Percentiles rank a stretch among this genome's conserved stretches.
phyloP scores from a whole-genome alignment of 2,797 vertebrate species.

The Otolemur crassicaudatus region DNA sequence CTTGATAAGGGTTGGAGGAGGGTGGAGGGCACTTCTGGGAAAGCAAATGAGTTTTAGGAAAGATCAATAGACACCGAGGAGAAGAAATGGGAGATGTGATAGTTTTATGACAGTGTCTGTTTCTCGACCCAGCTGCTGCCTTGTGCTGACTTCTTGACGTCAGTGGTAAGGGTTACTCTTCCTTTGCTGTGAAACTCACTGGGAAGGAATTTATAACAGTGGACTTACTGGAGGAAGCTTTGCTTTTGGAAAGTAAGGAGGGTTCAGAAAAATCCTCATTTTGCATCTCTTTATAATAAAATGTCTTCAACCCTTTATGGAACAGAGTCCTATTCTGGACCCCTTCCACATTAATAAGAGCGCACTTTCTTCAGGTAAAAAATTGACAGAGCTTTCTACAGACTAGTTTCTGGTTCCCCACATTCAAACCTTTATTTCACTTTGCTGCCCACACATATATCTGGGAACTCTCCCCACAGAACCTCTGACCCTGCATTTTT shows the following conservation, averaged over 20 bases:
- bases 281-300: background rate
- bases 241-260: background rate
- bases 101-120: background rate
- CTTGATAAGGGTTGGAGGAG: background rate
- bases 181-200: background rate
- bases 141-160: background rate
- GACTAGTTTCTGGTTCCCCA: background rate
- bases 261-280: background rate
- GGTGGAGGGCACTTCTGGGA: background rate
- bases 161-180: background rate
- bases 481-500: background rate
- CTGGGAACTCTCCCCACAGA: background rate
- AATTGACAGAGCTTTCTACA: background rate
- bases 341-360: background rate
- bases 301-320: background rate
- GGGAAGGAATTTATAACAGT: background rate
- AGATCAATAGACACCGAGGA: background rate
- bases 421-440: background rate
- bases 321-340: background rate
- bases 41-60: background rate
- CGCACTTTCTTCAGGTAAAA: background rate
- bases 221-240: background rate
- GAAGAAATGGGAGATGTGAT: background rate
- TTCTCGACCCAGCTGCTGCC: background rate
- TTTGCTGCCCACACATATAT: background rate